Percentiles rank a stretch among this genome's conserved stretches.
Evolutionary conservation across 2,113 vertebrate genomes (phyloP).

Genomic region (Octodon degus): DNA sequence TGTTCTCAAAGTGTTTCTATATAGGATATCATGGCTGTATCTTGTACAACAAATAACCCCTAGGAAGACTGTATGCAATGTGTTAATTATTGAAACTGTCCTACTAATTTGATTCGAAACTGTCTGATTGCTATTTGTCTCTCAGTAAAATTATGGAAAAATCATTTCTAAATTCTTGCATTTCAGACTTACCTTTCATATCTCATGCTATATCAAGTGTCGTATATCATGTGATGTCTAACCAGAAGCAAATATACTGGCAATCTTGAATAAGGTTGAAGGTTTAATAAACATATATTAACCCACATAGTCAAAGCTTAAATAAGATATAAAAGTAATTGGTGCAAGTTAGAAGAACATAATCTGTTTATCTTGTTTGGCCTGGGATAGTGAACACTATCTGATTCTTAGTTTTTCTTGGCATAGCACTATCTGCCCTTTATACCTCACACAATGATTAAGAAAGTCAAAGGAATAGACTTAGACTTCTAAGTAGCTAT

Average conservation of each 20-base stretch:
- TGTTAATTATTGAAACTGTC: too few relatives aligned
- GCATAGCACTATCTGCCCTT: not conserved
- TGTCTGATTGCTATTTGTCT: too few relatives aligned
- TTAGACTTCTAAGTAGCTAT: not conserved
- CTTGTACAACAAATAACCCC: too few relatives aligned
- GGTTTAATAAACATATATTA: too few relatives aligned
- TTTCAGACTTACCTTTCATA: conserved; percentile 54
- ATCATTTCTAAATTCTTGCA: conserved; percentile 40
- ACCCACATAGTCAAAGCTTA: conserved; percentile 40
- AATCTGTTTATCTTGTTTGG: not conserved
- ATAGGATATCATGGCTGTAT: too few relatives aligned
- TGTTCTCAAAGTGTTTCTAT: too few relatives aligned
- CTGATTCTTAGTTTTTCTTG: conserved; percentile 34
- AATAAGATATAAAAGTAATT: conserved; percentile 48
- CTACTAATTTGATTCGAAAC: too few relatives aligned
- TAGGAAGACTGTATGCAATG: too few relatives aligned
- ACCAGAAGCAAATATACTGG: conserved; percentile 21
- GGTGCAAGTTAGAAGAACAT: conserved; percentile 11
- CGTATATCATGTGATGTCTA: not conserved
- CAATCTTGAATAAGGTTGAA: conserved; percentile 56
- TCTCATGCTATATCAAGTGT: conserved; percentile 30
- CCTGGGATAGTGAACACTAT: not conserved
- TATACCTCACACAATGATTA: not conserved
- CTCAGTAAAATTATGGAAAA: too few relatives aligned
- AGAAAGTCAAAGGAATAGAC: not conserved